A percentile compares a stretch with the other conserved stretches of the same genome.
phyloP scores from a whole-genome alignment of 2,888 invertebrate genomes.

The Nephrotoma guestfalica region DNA sequence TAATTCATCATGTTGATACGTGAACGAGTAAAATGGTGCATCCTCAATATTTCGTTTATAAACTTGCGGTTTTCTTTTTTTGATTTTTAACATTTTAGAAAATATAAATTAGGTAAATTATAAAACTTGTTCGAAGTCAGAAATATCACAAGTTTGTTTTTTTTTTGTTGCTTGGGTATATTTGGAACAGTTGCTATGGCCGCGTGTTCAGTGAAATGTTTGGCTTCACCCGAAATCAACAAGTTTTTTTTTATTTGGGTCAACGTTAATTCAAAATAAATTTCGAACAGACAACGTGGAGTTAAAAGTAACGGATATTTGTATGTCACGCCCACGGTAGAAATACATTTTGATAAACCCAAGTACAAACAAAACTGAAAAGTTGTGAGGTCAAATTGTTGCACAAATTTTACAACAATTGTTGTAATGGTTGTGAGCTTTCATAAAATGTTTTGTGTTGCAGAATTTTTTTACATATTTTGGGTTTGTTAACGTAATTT shows the following conservation, averaged over 20 bases:
- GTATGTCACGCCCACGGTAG: too few species aligned
- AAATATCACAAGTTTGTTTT: neutral
- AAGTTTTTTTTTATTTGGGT: neutral
- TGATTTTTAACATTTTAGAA: neutral
- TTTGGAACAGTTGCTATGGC: neutral
- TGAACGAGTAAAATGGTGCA: conserved; percentile 26
- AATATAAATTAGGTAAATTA: neutral
- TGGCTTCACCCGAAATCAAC: neutral
- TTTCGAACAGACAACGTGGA: neutral
- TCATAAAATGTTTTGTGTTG: too few species aligned
- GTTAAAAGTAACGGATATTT: neutral
- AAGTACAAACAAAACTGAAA: too few species aligned
- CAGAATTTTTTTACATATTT: too few species aligned
- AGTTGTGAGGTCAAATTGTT: too few species aligned
- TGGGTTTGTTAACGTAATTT: too few species aligned
- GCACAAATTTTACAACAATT: too few species aligned
- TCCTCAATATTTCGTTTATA: conserved; percentile 17
- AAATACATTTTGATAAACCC: too few species aligned
- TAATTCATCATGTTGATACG: conserved; percentile 26
- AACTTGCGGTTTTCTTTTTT: neutral
- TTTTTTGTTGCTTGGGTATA: neutral
- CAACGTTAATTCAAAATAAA: neutral
- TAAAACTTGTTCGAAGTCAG: neutral
- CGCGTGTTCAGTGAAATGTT: neutral
- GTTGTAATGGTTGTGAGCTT: too few species aligned